phyloP scores from a whole-genome alignment of 1,140 invertebrate genomes.

The Vanessa tameamea region DNA sequence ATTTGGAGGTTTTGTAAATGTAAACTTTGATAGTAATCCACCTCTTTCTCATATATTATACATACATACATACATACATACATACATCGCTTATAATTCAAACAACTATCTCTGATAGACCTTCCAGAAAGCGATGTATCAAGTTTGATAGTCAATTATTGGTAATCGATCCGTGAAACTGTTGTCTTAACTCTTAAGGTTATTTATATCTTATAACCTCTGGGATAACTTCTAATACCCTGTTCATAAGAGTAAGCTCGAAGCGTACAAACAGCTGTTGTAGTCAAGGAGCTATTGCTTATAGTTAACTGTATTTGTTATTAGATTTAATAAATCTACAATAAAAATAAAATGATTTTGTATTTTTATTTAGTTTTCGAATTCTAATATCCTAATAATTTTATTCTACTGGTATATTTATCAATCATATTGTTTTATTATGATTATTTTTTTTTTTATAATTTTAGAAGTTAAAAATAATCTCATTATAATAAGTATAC shows the following conservation, averaged over 20 bases:
- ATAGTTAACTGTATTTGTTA: neutral
- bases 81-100: slow-evolving; percentile 53
- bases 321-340: neutral
- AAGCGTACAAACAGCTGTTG: neutral
- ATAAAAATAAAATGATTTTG: too few relatives aligned
- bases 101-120: slow-evolving; percentile 62
- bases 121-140: slow-evolving; percentile 70
- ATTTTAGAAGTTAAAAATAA: too few relatives aligned
- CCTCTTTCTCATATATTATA: too few relatives aligned
- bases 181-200: slow-evolving; percentile 62
- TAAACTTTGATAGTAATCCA: too few relatives aligned
- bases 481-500: too few relatives aligned
- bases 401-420: too few relatives aligned
- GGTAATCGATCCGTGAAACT: slow-evolving; percentile 64
- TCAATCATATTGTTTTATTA: too few relatives aligned
- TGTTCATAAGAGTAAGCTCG: slow-evolving; percentile 45
- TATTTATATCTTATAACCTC: slow-evolving; percentile 59
- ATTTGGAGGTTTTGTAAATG: too few relatives aligned
- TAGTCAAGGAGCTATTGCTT: neutral
- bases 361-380: too few relatives aligned
- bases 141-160: slow-evolving; percentile 79
- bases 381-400: too few relatives aligned
- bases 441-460: too few relatives aligned
- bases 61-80: too few relatives aligned
- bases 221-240: slow-evolving; percentile 52